Evolutionary conservation across 37 sponge, comb jelly and placozoan species (phyloP), one percentile per base, ranked within the genome.

Genomic region (Haliclona indistincta): DNA sequence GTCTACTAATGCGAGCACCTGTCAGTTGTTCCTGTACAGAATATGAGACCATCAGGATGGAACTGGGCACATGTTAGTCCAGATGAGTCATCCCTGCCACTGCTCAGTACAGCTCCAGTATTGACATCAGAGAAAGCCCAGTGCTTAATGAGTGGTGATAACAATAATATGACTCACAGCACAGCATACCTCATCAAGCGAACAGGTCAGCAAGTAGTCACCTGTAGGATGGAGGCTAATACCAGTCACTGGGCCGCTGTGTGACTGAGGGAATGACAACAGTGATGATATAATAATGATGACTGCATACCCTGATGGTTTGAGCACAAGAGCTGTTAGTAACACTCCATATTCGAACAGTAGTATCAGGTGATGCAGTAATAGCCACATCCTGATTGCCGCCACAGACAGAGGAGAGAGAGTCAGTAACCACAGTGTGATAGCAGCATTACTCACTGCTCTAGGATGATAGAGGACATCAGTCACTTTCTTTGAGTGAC

Each of bases 11-110:
- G 3, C 10, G 40, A 68, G 3, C 28, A 91, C 92, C 92, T 88
- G 78, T 93, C 89, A 20, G 83, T 70, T 30, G 99, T 93, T 32
- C 99, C 99, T n/a, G 99, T 99, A 26, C 99, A 97, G 81, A 99
- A 95, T 44, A 99, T 95, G 39, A 95, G 86, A 43, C 99, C 99
- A 81, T 99, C 99, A 71, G 99, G 99, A 85, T 99, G 99, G 64
- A 99, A 99, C 81, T 99, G 96, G 47, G 89, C 83, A 83, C 97
- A 99, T 23, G 99, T 96, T 43, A 56, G 29, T 38, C 71, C 56
- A 1, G 67, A 20, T 25, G 86, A 77, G 64, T 84, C 86, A 32
- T 49, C 78, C n/a, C n/a, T 60, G 13, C 71, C 96, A 70, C 95
- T 87, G 41, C 82, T 84, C 43, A 91, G 71, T 22, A 93, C 91